Evolutionary conservation across 92 coral and sea anemone species (phyloP).

Genomic region (Parazoanthus atlanticus): DNA sequence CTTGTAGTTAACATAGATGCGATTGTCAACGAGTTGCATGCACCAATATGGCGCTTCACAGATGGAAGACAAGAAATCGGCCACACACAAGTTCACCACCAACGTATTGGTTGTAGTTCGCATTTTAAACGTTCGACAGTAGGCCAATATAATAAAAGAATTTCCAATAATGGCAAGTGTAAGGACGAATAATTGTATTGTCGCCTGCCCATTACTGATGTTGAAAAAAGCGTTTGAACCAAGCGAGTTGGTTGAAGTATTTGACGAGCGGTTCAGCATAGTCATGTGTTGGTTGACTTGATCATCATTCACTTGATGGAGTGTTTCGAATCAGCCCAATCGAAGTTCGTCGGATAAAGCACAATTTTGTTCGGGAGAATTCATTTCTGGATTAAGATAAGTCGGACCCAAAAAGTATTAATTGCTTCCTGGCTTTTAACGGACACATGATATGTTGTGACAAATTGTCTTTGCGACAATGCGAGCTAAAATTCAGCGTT

Average conservation of each 20-base stretch:
- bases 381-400: too few species aligned
- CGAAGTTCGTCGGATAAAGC: background rate
- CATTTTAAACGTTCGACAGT: conserved; percentile 81
- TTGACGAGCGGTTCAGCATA: conserved; percentile 1
- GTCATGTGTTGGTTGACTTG: background rate
- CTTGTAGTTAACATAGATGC: conserved; percentile 45
- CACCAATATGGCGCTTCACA: conserved; percentile 80
- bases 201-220: conserved; percentile 40
- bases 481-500: too few species aligned
- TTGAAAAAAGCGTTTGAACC: background rate
- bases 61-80: conserved; percentile 77
- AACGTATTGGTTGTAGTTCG: conserved; percentile 79
- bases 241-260: background rate
- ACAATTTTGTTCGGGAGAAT: background rate
- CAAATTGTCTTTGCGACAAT: background rate
- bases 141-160: conserved; percentile 73
- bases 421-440: background rate
- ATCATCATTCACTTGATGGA: background rate
- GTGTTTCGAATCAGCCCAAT: background rate
- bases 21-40: conserved; percentile 43
- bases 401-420: background rate
- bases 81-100: conserved; percentile 75
- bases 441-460: background rate
- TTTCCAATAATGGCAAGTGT: conserved; percentile 75
- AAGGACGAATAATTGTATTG: conserved; percentile 60